A percentile compares a stretch with the other conserved stretches of the same genome.
Evolutionary conservation across 2,797 vertebrate species (phyloP).

Genomic region (Sebastes alutus): DNA sequence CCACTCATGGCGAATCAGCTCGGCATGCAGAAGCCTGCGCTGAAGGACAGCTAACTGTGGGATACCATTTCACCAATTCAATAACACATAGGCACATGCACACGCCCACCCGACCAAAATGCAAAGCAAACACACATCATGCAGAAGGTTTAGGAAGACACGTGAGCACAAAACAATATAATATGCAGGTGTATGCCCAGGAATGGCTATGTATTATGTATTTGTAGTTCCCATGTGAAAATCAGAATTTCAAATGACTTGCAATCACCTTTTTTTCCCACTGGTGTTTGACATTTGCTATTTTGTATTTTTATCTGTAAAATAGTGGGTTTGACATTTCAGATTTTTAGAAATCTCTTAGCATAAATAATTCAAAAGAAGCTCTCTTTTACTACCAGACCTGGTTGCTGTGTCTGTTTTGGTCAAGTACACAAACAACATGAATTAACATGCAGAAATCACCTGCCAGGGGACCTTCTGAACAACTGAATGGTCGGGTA

Average conservation of each 20-base stretch:
- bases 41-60: constrained; percentile 10
- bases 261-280: neutral
- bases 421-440: neutral
- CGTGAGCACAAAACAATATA: neutral
- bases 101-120: neutral
- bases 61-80: neutral
- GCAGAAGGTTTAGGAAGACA: neutral
- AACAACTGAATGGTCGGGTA: neutral
- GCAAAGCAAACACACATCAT: neutral
- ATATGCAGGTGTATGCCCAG: neutral
- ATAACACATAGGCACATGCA: neutral
- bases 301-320: neutral
- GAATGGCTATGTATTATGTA: neutral
- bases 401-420: neutral
- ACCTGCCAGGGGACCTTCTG: no score
- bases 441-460: neutral
- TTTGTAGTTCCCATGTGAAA: neutral
- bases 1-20: constrained; percentile 46
- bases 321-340: neutral
- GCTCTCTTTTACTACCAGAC: neutral
- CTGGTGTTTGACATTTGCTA: neutral
- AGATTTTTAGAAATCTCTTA: neutral
- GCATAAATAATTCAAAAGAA: neutral
- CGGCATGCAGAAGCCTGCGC: constrained; percentile 2
- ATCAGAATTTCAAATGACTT: neutral